Evolutionary conservation across 2,888 invertebrate genomes (phyloP).

Genomic region (Leptopterna dolabrata): DNA sequence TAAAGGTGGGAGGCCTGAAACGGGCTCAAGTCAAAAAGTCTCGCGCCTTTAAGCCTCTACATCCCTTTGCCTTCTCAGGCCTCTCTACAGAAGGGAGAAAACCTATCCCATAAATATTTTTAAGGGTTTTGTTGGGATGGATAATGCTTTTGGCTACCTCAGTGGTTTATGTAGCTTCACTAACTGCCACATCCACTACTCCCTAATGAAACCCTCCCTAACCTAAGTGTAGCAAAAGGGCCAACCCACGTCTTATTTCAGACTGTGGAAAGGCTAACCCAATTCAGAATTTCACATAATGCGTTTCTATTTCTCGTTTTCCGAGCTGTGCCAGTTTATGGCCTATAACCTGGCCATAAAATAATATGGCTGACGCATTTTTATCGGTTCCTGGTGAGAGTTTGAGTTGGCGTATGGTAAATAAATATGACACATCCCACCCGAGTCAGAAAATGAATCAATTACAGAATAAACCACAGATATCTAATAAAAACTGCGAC

Average conservation of each 20-base stretch:
- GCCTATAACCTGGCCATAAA: too few relatives aligned
- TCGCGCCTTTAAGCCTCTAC: neutral
- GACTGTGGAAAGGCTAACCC: neutral
- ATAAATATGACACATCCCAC: too few relatives aligned
- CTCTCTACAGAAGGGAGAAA: neutral
- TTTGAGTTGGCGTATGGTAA: too few relatives aligned
- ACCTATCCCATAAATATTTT: neutral
- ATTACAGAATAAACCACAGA: too few relatives aligned
- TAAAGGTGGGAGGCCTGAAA: neutral
- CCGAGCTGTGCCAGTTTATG: too few relatives aligned
- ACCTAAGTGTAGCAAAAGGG: neutral
- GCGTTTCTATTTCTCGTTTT: too few relatives aligned
- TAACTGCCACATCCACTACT: constrained; percentile 18
- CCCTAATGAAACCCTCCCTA: neutral
- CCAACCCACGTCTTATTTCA: neutral
- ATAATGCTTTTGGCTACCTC: constrained; percentile 20
- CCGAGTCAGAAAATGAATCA: too few relatives aligned
- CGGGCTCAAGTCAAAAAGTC: neutral
- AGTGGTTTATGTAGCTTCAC: constrained; percentile 22
- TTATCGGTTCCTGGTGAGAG: too few relatives aligned
- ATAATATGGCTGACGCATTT: too few relatives aligned
- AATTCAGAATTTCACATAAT: neutral
- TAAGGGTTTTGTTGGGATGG: neutral
- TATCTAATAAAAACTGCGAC: too few relatives aligned
- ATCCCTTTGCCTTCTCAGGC: neutral